Evolutionary conservation across 2,888 invertebrate genomes (phyloP).

Genomic region (Latrodectus elegans): DNA sequence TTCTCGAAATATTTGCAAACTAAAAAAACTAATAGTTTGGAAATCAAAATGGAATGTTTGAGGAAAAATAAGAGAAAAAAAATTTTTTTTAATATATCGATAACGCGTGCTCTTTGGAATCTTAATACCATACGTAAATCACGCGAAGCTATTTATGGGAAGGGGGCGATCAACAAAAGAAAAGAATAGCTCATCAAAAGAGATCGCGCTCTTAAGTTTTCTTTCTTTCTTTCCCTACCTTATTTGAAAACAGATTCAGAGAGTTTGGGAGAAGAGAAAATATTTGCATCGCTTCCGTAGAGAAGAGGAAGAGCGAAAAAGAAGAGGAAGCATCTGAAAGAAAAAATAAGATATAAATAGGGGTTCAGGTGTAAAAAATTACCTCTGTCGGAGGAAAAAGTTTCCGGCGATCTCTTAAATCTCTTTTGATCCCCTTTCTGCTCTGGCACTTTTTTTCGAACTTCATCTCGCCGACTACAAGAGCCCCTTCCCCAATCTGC

Average conservation of each 20-base stretch:
- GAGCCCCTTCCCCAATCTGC: background rate
- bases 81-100: too few relatives aligned
- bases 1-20: too few relatives aligned
- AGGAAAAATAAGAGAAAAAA: too few relatives aligned
- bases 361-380: slow-evolving; percentile 54
- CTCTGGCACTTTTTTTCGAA: slow-evolving; percentile 32
- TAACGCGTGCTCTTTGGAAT: too few relatives aligned
- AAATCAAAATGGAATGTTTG: too few relatives aligned
- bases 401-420: slow-evolving; percentile 54
- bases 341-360: slow-evolving; percentile 7
- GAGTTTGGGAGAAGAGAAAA: background rate
- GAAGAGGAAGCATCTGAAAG: background rate
- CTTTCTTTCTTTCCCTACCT: too few relatives aligned
- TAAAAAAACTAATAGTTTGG: too few relatives aligned
- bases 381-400: slow-evolving; percentile 30
- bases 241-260: slow-evolving; percentile 5
- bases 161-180: too few relatives aligned
- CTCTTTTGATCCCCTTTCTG: slow-evolving; percentile 23
- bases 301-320: background rate
- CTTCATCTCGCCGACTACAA: background rate
- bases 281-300: background rate
- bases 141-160: too few relatives aligned
- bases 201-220: too few relatives aligned
- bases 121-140: too few relatives aligned
- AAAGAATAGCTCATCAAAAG: too few relatives aligned